Base-by-base conservation (phyloP, 2,888 invertebrate species). In the Digitonthophagus gazella region DNA sequence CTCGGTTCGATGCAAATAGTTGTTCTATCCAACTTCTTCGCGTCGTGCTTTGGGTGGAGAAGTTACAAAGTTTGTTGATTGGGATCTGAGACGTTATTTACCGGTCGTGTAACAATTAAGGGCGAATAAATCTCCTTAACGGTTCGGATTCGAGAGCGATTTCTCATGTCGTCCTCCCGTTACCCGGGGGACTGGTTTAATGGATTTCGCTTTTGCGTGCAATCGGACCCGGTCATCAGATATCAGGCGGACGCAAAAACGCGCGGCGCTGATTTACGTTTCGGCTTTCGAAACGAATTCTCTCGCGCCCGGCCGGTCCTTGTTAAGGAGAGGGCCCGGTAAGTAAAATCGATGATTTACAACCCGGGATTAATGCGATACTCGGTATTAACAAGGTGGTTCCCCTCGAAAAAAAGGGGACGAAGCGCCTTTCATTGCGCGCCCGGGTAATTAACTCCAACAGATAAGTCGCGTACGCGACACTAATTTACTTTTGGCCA, bases 101-200 rank as follows among this genome's bases (percentile, higher is more conserved):
- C 68, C 44, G 54, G 55, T 68, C 61, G 61, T 65, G 58, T 68
- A 68, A 65, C 65, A 68, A 68, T 68, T 68, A 68, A 68, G 55
- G 63, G 19, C 63, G 66, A 19, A 66, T 63, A 65, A 61, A 61
- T 61, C 61, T 61, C 20, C 20, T 61, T 61, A 61, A 61, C 61
- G 61, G 61, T 61, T 61, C 28, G 28, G 20, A 14, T 61, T 61
- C 61, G 61, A 18, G 61, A 20, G 20, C 61, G 61, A 61, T 61
- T 19, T 61, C 61, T 61, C 61, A 11, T 61, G 19, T 18, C 16
- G n/a, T 61, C 19, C 20, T 20, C 20, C 57, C 57, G 61, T 18
- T 19, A 19, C 61, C 61, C 28, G 3, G 28, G n/a, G 28, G 28
- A 44, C 28, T 44, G 28, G 28, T 44, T 44, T 44, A 44, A 44